phyloP scores from a whole-genome alignment of 2,888 invertebrate genomes.

The Microctonus brassicae region DNA sequence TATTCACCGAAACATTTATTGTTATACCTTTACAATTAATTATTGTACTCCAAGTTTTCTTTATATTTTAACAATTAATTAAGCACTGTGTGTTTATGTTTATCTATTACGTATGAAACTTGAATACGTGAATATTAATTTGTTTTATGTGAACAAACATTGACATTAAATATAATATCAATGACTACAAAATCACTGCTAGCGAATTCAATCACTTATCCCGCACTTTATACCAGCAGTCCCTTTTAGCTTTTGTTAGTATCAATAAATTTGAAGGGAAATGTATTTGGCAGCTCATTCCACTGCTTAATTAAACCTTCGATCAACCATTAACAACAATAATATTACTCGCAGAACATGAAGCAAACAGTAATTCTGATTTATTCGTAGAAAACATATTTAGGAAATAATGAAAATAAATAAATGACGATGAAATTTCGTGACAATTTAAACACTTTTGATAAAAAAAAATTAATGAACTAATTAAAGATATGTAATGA shows the following conservation, averaged over 20 bases:
- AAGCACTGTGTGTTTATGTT: neutral
- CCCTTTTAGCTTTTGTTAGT: neutral
- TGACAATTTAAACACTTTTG: too few relatives aligned
- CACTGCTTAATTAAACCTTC: neutral
- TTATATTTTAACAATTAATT: too few relatives aligned
- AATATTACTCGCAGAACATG: neutral
- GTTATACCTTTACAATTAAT: neutral
- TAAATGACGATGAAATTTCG: too few relatives aligned
- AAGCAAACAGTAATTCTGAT: neutral
- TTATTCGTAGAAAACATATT: neutral
- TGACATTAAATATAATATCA: neutral
- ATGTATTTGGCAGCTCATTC: conserved; percentile 14
- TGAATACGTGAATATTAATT: too few relatives aligned
- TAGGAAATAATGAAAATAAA: neutral
- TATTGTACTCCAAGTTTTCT: neutral
- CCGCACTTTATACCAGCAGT: conserved; percentile 14
- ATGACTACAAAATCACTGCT: neutral
- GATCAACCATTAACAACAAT: neutral
- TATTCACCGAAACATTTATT: conserved; percentile 52
- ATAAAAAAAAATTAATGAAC: too few relatives aligned
- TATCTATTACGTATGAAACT: neutral
- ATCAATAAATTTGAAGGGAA: neutral
- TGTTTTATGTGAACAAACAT: neutral
- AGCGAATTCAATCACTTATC: conserved; percentile 12
- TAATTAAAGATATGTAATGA: too few relatives aligned